Evolutionary conservation across 2,888 invertebrate species (phyloP), one percentile per base, ranked within the genome.

Genomic region (Ophion ventricosus): DNA sequence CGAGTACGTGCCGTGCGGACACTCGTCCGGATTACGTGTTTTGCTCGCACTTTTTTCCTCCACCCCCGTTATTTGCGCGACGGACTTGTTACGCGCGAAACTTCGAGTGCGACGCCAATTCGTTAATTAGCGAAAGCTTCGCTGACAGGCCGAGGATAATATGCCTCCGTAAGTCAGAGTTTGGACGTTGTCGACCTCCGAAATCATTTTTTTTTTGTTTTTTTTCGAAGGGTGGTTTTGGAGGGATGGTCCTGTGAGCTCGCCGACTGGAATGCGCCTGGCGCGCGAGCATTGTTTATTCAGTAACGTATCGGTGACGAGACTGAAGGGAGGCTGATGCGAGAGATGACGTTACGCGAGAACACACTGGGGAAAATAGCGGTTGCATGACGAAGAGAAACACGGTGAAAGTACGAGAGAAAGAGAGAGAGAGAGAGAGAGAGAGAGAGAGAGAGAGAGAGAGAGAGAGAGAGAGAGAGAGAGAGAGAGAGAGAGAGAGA

Each of bases 231-330:
- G 20, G 49, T 43, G 10, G 11, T 57, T 43, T 43, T 26, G n/a
- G 10, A 23, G 35, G 78, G 75, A 75, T 80, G 67, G 85, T 69
- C 56, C 56, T 17, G 57, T 63, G 43, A 49, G 61, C 67, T 72
- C 57, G 76, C 66, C 63, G 79, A 72, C 80, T 82, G 83, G 66
- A 84, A 75, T 82, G 82, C 25, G 26, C 40, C 49, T 8, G 64
- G 87, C 76, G 74, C 76, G 74, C 87, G 82, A 82, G 91, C 89
- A 92, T 92, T 93, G 93, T 93, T 93, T 92, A 93, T 93, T 93
- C 92, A 91, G 90, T 87, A 85, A 88, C 90, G 89, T 93, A 93
- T 93, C 92, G 91, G 91, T 89, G 89, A 88, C 90, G 88, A 87
- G 82, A 70, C 74, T 72, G 57, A 76, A 73, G 79, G 72, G 82